phyloP scores from a whole-genome alignment of 2,113 vertebrate genomes.

The Triplophysa tibetana region DNA sequence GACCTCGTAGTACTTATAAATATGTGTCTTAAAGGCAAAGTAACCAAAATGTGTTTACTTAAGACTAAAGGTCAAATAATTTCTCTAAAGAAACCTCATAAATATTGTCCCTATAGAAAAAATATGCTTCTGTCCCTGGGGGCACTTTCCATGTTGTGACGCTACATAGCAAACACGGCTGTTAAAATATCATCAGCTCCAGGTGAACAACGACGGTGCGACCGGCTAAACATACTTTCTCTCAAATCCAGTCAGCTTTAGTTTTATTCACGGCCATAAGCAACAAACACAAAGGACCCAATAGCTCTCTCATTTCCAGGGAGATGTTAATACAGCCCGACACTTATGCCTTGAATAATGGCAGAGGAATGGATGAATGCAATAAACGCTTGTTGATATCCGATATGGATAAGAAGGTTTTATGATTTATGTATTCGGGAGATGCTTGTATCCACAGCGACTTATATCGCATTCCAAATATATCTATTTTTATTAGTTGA shows the following conservation, averaged over 20 bases:
- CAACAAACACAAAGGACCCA: not conserved
- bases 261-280: not conserved
- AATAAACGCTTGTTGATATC: too few species aligned
- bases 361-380: not conserved
- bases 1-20: too few species aligned
- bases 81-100: too few species aligned
- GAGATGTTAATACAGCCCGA: not conserved
- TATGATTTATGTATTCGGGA: not conserved
- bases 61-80: too few species aligned
- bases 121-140: not conserved
- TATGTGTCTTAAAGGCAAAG: too few species aligned
- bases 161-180: not conserved
- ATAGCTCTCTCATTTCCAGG: not conserved
- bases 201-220: not conserved
- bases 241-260: not conserved
- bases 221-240: too few species aligned
- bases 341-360: not conserved
- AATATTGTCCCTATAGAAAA: not conserved
- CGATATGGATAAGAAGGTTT: not conserved
- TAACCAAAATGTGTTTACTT: too few species aligned
- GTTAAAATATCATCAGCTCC: constrained; percentile 1
- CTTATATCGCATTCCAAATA: too few species aligned
- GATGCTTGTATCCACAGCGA: not conserved
- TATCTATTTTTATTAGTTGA: too few species aligned
- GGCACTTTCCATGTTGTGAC: not conserved